phyloP scores from a whole-genome alignment of 2,113 vertebrate genomes.

The Spheniscus mendiculus region DNA sequence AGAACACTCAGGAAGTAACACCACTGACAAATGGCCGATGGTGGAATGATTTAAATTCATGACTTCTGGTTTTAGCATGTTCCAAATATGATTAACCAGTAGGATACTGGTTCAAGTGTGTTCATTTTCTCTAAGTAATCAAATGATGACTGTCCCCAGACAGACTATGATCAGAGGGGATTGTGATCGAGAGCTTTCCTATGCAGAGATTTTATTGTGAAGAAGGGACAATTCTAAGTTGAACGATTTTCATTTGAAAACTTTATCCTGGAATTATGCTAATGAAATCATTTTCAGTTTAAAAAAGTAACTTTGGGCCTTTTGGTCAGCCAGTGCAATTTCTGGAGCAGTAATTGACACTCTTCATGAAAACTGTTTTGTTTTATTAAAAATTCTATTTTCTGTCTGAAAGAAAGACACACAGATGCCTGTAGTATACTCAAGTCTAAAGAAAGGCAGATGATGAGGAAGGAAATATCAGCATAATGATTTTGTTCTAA shows the following conservation, averaged over 20 bases:
- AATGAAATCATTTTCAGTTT: not conserved
- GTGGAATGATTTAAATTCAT: not conserved
- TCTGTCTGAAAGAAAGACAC: not conserved
- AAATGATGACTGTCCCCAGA: not conserved
- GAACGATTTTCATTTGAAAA: not conserved
- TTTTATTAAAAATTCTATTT: not conserved
- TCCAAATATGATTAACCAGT: not conserved
- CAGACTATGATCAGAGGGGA: not conserved
- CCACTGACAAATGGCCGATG: not conserved
- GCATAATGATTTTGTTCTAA: not conserved
- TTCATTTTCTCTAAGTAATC: not conserved
- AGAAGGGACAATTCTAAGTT: not conserved
- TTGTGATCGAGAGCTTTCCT: not conserved
- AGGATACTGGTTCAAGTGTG: not conserved
- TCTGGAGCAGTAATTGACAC: not conserved
- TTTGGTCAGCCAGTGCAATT: not conserved
- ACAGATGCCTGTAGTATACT: not conserved
- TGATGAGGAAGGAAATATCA: not conserved
- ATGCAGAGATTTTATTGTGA: not conserved
- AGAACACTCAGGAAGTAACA: not conserved
- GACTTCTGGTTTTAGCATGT: not conserved
- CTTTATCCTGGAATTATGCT: not conserved
- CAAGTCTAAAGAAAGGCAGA: not conserved
- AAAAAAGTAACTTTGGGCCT: not conserved
- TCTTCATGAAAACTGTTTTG: not conserved